Conservation (phyloP, 2,888 invertebrate genomes). For the Phyllotreta striolata region DNA sequence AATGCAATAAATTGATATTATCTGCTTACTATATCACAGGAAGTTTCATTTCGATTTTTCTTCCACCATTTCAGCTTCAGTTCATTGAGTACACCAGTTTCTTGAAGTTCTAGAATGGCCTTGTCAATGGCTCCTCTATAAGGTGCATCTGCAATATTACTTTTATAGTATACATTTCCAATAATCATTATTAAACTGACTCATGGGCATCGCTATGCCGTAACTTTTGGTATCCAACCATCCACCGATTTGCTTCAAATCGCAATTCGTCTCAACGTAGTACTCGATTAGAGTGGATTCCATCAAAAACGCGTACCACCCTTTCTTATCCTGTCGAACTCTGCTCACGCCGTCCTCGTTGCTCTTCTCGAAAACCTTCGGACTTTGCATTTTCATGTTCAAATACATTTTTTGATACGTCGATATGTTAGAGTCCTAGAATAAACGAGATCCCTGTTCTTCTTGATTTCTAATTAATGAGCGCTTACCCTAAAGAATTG, state of each 20-base stretch:
- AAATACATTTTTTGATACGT: constrained; percentile 52
- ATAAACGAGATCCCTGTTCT: constrained; percentile 66
- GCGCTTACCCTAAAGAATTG: constrained; percentile 77
- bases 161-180: background rate
- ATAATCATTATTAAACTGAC: constrained; percentile 65
- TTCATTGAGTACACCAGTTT: constrained; percentile 80
- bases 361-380: constrained; percentile 81
- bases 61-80: constrained; percentile 95
- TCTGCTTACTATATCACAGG: constrained; percentile 47
- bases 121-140: constrained; percentile 83
- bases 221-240: constrained; percentile 91
- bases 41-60: constrained; percentile 62
- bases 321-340: constrained; percentile 79
- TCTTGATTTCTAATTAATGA: constrained; percentile 55
- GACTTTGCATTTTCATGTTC: constrained; percentile 79
- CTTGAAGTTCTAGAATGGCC: constrained; percentile 88
- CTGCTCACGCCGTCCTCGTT: constrained; percentile 88
- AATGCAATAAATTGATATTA: background rate
- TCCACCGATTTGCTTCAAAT: constrained; percentile 81
- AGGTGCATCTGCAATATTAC: constrained; percentile 69
- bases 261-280: constrained; percentile 83
- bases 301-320: constrained; percentile 93
- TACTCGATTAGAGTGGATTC: constrained; percentile 96
- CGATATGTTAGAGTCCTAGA: constrained; percentile 68
- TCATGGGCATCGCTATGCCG: constrained; percentile 89